Percentiles rank a stretch among this genome's conserved stretches.
Evolutionary conservation across 2,888 invertebrate species (phyloP).

Genomic region (Drosophila koepferae): DNA sequence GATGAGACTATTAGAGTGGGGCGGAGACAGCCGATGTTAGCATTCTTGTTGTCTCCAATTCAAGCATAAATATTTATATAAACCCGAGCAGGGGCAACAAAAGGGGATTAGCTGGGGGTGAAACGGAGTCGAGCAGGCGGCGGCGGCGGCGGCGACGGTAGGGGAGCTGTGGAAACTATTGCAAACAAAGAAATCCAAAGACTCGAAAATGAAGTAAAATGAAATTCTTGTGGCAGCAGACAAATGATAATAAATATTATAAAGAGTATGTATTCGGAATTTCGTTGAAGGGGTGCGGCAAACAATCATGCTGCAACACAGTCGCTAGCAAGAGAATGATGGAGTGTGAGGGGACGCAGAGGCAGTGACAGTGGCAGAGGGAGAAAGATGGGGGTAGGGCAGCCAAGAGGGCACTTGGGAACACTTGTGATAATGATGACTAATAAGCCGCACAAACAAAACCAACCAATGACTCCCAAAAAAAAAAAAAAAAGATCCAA

Average conservation of each 20-base stretch:
- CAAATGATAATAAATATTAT: slow-evolving; percentile 75
- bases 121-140: neutral
- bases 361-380: neutral
- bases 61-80: slow-evolving; percentile 74
- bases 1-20: neutral
- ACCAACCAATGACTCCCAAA: slow-evolving; percentile 37
- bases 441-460: slow-evolving; percentile 75
- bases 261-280: slow-evolving; percentile 31
- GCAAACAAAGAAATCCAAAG: slow-evolving; percentile 30
- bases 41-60: slow-evolving; percentile 52
- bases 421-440: slow-evolving; percentile 81
- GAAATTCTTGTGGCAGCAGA: slow-evolving; percentile 62
- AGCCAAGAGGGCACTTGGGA: slow-evolving; percentile 52
- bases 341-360: neutral
- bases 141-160: neutral
- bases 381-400: neutral
- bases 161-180: neutral
- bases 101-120: slow-evolving; percentile 16
- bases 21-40: slow-evolving; percentile 18
- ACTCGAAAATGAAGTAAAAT: slow-evolving; percentile 49
- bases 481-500: slow-evolving; percentile 2
- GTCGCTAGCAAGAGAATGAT: neutral
- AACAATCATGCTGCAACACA: neutral
- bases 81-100: slow-evolving; percentile 9
- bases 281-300: slow-evolving; percentile 1